Percentiles rank a stretch among this genome's conserved stretches.
Conservation (phyloP, 2,797 vertebrate genomes). For the Melanotaenia boesemani region DNA sequence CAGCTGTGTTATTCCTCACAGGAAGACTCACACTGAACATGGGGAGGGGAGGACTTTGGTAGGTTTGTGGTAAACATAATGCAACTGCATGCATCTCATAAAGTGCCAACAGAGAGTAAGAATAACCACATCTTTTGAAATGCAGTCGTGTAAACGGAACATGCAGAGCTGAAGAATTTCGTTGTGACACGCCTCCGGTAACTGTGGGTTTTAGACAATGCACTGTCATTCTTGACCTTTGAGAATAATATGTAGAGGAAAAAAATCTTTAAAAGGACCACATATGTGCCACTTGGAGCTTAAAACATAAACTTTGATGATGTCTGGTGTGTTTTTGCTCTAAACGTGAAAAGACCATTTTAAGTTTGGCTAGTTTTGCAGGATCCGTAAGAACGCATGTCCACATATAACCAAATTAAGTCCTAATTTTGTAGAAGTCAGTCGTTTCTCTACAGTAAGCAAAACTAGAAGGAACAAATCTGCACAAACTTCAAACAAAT, state of each 20-base stretch:
- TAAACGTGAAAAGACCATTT: neutral
- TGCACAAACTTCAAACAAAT: neutral
- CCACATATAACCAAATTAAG: neutral
- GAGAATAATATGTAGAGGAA: neutral
- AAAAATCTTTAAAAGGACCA: neutral
- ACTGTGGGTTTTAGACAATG: neutral
- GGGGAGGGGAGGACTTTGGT: neutral
- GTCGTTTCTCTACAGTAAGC: too few relatives aligned
- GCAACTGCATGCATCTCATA: neutral
- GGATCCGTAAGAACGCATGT: neutral
- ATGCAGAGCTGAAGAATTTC: neutral
- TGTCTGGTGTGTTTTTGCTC: neutral
- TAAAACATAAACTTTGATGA: neutral
- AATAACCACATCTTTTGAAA: neutral
- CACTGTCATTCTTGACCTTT: neutral
- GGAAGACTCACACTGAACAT: neutral
- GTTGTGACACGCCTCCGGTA: neutral
- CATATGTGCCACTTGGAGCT: neutral
- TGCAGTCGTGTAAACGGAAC: neutral
- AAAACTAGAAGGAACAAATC: neutral
- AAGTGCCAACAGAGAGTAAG: neutral
- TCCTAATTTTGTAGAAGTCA: too few relatives aligned
- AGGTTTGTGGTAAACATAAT: neutral
- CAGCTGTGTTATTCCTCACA: slow-evolving; percentile 20
- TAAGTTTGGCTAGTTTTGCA: neutral